Evolutionary conservation across 2,113 vertebrate species (phyloP), one percentile per base, ranked within the genome.

Genomic region (Merops nubicus): DNA sequence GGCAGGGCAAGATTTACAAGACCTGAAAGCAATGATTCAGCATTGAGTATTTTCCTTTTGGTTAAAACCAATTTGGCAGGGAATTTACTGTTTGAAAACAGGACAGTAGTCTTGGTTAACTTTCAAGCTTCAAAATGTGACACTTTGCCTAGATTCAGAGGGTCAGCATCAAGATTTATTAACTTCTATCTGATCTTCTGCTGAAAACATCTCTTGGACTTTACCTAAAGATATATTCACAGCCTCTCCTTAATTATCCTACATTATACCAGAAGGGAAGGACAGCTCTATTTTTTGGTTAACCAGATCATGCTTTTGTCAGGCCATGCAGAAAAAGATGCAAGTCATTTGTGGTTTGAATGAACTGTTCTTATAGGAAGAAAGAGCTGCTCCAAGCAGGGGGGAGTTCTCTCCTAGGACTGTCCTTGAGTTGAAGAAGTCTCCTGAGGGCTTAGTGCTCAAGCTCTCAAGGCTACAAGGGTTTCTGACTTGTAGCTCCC

Each of bases 71-170:
- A 38, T 62, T 29, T 22, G 25, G 60, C 15, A 54, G 62, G 38
- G 79, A 47, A 38, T 68, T 63, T 12, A 2, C 3, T 9, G 29
- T 4, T 53, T 47, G 60, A 45, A 74, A 85, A 78, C 5, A 2
- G 2, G 15, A 29, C 17, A 29, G 15, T 0, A 7, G 33, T n/a
- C 43, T 36, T 1, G 1, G 54, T 17, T 69, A 42, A 13, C 7
- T 53, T 73, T 8, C 6, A 64, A 57, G 54, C 33, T 38, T 10
- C 11, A 48, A 48, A 48, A 48, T 0, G 29, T 1, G 62, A 68
- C 19, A 21, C 36, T 17, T 8, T 78, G 62, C 38, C 59, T 7
- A 8, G 43, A 15, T 26, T 26, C 21, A 45, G 38, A 48, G 26
- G 65, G 34, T 3, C 53, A 63, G 50, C 33, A 47, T 29, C 17